phyloP scores from a whole-genome alignment of 2,797 vertebrate genomes.

The Sebastes cheni region DNA sequence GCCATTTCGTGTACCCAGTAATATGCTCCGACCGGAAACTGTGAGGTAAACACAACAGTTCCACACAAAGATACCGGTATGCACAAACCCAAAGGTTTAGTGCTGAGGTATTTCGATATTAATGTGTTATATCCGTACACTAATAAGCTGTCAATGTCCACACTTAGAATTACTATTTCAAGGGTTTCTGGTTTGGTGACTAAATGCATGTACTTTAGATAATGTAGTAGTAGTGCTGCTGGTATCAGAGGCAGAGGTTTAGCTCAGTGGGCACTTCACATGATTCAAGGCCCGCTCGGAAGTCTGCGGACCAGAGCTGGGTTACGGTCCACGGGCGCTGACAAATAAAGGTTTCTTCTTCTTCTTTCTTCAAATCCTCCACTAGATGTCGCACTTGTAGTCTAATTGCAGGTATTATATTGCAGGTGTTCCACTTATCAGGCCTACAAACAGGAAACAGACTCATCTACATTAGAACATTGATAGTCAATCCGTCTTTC shows the following conservation, averaged over 20 bases:
- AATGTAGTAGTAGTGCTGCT: background rate
- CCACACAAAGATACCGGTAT: background rate
- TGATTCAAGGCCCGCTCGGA: too few species aligned
- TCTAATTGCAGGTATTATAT: too few species aligned
- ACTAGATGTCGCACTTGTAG: background rate
- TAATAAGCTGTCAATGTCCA: too few species aligned
- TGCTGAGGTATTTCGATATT: background rate
- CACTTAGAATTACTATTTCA: background rate
- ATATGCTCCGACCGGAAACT: constrained; percentile 64
- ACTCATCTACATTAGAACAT: too few species aligned
- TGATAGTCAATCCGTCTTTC: too few species aligned
- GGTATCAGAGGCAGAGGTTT: background rate
- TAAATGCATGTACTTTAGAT: background rate
- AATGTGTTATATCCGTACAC: background rate
- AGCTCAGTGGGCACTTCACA: background rate
- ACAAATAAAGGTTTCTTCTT: too few species aligned
- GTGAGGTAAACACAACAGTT: background rate
- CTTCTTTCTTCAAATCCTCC: background rate
- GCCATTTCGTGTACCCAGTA: constrained; percentile 75
- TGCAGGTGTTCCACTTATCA: too few species aligned
- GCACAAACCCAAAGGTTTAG: background rate
- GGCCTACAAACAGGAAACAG: too few species aligned
- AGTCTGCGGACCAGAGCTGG: too few species aligned
- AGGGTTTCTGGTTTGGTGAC: background rate
- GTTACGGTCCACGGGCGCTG: too few species aligned